Evolutionary conservation across 1,140 invertebrate genomes (phyloP), one percentile per base, ranked within the genome.

Genomic region (Bombus superbus): DNA sequence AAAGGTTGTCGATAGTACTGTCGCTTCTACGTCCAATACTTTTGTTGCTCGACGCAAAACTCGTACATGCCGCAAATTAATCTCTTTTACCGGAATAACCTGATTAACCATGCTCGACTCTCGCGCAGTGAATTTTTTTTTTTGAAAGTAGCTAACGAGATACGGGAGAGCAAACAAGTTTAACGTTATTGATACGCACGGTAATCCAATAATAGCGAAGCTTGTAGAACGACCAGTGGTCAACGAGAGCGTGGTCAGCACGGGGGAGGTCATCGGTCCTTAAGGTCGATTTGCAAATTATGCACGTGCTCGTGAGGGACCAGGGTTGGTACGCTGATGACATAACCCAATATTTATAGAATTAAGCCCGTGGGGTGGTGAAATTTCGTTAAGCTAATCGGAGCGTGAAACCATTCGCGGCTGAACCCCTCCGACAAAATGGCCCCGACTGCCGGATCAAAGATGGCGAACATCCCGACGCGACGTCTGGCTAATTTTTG

Each of bases 341-440:
- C 88, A 93, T 94, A 94, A 94, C 92, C 91, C 93, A 94, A 94
- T 95, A 94, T 95, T 95, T 94, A 94, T 94, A 94, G 92, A 93
- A 95, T 94, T 94, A 94, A 94, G 82, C 80, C 89, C 87, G 89
- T 89, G 89, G 92, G 91, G 88, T 88, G 86, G 81, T 74, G 86
- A 93, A 94, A 94, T 86, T 92, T 92, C 88, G 93, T 94, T 94
- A 94, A 89, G 90, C 84, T 89, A 92, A 94, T 91, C 93, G 90
- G 88, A 93, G 94, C 92, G 91, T 94, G 92, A 95, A 94, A 91
- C 91, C 90, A 92, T 88, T 84, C 89, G 87, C 87, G 86, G 87
- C 44, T 82, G 81, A 86, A 32, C 90, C 91, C 40, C 87, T 90
- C 85, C 77, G 81, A 66, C 90, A 93, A 94, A 94, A 93, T 93